Conservation (phyloP, 1,140 invertebrate genomes). For the Andricus grossulariae region DNA sequence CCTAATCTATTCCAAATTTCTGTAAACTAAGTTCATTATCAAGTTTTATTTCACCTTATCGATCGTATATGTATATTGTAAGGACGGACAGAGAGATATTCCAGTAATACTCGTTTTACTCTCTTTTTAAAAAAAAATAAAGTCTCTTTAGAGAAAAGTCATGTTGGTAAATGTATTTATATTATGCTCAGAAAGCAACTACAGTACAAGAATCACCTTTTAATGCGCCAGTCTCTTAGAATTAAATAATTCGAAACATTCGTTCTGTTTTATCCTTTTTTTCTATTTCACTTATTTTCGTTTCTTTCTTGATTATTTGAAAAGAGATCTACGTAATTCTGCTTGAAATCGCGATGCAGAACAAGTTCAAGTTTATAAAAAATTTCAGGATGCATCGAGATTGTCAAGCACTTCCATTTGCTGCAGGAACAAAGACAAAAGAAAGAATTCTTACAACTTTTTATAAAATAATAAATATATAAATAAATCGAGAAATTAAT, state of each 20-base stretch:
- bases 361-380: no score
- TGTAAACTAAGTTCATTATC: slow-evolving; percentile 65
- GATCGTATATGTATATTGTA: slow-evolving; percentile 46
- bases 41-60: slow-evolving; percentile 46
- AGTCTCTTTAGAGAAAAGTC: slow-evolving; percentile 32
- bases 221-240: slow-evolving; percentile 25
- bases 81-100: slow-evolving; percentile 59
- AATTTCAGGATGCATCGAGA: no score
- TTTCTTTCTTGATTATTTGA: slow-evolving; percentile 49
- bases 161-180: slow-evolving; percentile 26
- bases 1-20: slow-evolving; percentile 68
- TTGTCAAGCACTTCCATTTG: slow-evolving; percentile 40
- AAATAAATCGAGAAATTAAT: slow-evolving; percentile 47
- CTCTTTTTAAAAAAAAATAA: slow-evolving; percentile 35
- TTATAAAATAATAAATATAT: slow-evolving; percentile 45
- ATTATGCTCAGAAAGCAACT: slow-evolving; percentile 22
- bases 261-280: slow-evolving; percentile 31
- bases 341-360: slow-evolving; percentile 42
- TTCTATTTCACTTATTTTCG: slow-evolving; percentile 41
- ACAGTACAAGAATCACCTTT: slow-evolving; percentile 23
- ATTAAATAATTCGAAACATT: slow-evolving; percentile 5
- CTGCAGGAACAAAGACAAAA: slow-evolving; percentile 19
- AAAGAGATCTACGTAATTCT: slow-evolving; percentile 47
- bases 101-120: slow-evolving; percentile 57
- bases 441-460: slow-evolving; percentile 50